These are phyloP conservation scores for Tetramorium simillimum DNA, from an alignment of 1,140 invertebrate species.

Conservation along the genomic window DNA sequence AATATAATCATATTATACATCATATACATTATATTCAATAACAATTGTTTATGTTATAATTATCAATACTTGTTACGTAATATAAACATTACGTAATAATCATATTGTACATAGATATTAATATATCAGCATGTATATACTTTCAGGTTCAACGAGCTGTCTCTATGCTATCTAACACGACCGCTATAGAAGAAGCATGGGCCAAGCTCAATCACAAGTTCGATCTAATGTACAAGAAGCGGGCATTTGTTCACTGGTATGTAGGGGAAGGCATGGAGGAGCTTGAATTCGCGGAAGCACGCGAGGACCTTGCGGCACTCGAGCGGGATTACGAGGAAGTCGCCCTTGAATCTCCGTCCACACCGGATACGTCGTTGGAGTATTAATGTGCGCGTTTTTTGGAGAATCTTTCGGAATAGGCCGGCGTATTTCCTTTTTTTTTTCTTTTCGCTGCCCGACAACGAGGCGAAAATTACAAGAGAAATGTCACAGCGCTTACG, in stretches of 20 bases:
- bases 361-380: conserved; percentile 58
- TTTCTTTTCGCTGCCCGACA: neutral
- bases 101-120: neutral
- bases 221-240: conserved; percentile 91
- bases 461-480: conserved; percentile 25
- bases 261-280: conserved; percentile 94
- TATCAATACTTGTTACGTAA: neutral
- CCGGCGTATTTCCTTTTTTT: neutral
- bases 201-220: conserved; percentile 90
- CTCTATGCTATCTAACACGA: conserved; percentile 82
- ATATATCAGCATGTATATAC: neutral
- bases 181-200: conserved; percentile 92
- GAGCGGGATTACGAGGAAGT: conserved; percentile 89
- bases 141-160: conserved; percentile 87
- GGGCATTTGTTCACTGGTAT: conserved; percentile 92
- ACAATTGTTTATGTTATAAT: neutral
- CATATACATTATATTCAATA: neutral
- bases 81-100: no score
- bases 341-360: conserved; percentile 78
- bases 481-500: neutral
- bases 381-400: conserved; percentile 22
- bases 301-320: conserved; percentile 87
- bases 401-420: neutral
- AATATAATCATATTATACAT: neutral
- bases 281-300: conserved; percentile 86